A percentile compares a stretch with the other conserved stretches of the same genome.
These are phyloP conservation scores for Branchellion lobata DNA, from an alignment of 2,888 invertebrate genomes.

Conservation along the genomic window DNA sequence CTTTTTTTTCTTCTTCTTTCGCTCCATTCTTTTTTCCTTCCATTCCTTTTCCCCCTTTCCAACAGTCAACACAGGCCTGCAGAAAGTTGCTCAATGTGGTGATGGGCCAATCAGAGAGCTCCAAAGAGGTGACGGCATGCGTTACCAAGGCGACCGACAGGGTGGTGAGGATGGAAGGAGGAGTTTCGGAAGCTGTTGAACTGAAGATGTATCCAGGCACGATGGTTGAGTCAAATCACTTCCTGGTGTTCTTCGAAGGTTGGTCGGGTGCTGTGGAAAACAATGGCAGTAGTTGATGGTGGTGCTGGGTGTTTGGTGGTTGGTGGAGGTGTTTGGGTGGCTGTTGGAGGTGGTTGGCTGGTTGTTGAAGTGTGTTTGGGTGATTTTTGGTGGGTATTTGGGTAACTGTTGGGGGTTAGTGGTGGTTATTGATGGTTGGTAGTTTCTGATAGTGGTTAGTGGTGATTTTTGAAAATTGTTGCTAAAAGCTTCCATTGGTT, in stretches of 20 bases:
- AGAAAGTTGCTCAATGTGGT: slow-evolving; percentile 43
- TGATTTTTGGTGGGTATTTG: too few species aligned
- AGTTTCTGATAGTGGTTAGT: not conserved
- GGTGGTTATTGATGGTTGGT: slow-evolving; percentile 1
- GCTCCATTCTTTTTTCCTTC: too few species aligned
- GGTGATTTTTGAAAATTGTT: not conserved
- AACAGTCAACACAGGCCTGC: slow-evolving; percentile 31
- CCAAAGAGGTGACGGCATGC: slow-evolving; percentile 47
- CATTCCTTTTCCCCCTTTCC: not conserved
- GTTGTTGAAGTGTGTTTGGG: too few species aligned
- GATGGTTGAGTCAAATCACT: not conserved
- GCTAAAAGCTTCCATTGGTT: not conserved
- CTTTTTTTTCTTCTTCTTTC: too few species aligned
- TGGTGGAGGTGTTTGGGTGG: too few species aligned
- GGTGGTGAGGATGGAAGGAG: slow-evolving; percentile 28
- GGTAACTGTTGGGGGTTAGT: too few species aligned
- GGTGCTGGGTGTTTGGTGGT: too few species aligned
- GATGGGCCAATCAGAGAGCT: slow-evolving; percentile 33
- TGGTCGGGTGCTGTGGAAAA: not conserved
- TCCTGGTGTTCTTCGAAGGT: slow-evolving; percentile 35
- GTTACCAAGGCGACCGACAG: slow-evolving; percentile 18
- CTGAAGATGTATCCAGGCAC: slow-evolving; percentile 34
- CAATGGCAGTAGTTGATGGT: too few species aligned
- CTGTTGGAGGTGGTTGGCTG: too few species aligned
- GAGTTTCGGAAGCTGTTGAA: slow-evolving; percentile 36